These are phyloP conservation scores for Triplophysa dalaica DNA, from an alignment of 2,113 vertebrate genomes.

Conservation along the genomic window DNA sequence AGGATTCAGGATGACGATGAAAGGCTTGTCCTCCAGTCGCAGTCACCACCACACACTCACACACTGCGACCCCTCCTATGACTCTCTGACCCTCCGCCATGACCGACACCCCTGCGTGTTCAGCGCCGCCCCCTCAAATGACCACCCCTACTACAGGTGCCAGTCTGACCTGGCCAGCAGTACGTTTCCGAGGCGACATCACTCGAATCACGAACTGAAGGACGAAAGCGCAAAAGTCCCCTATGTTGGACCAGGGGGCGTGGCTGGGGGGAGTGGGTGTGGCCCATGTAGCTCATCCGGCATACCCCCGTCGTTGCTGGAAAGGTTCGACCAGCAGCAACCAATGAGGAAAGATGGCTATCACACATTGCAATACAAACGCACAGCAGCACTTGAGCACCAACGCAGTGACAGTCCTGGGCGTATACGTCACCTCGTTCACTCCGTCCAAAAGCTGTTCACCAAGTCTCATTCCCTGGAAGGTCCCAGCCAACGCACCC, in stretches of 20 bases:
- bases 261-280: constrained; percentile 32
- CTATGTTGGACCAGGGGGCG: constrained; percentile 68
- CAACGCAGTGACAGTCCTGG: constrained; percentile 93
- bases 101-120: constrained; percentile 86
- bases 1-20: constrained; percentile 81
- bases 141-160: constrained; percentile 75
- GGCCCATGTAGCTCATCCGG: constrained; percentile 61
- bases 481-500: constrained; percentile 63
- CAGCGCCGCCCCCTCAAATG: constrained; percentile 81
- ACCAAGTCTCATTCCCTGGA: constrained; percentile 87
- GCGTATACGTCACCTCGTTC: constrained; percentile 92
- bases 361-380: constrained; percentile 95
- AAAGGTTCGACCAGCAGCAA: constrained; percentile 91
- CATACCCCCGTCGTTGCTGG: constrained; percentile 82
- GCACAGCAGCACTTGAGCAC: constrained; percentile 80
- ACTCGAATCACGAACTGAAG: constrained; percentile 83
- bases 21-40: constrained; percentile 91
- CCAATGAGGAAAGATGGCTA: constrained; percentile 90
- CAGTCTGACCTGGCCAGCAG: constrained; percentile 90
- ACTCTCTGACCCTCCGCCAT: constrained; percentile 80
- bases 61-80: constrained; percentile 79
- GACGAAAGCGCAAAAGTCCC: constrained; percentile 86
- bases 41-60: constrained; percentile 89
- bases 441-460: constrained; percentile 94
- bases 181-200: constrained; percentile 94